Conservation (phyloP, 2,797 vertebrate genomes). For the Artibeus jamaicensis region DNA sequence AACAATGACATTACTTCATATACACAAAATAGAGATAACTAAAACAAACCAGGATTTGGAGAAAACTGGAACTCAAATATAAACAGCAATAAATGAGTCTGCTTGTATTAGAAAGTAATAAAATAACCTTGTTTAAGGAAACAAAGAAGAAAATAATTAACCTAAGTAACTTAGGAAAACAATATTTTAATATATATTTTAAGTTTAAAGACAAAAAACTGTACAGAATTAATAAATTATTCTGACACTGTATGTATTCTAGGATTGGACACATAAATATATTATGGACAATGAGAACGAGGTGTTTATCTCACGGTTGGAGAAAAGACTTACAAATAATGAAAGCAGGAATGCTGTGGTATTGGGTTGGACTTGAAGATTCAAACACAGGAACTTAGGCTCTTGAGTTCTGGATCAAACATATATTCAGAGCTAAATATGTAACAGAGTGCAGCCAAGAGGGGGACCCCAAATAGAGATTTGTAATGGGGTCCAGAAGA, state of each 20-base stretch:
- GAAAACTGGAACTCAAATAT: background rate
- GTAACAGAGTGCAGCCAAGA: no score
- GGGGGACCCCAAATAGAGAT: no score
- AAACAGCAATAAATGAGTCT: background rate
- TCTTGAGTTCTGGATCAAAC: background rate
- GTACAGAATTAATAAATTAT: background rate
- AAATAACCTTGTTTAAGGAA: background rate
- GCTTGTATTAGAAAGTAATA: background rate
- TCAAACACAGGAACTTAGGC: background rate
- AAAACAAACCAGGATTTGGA: background rate
- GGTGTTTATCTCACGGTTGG: background rate
- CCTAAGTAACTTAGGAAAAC: background rate
- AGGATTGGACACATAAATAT: background rate
- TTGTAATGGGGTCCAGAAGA: no score
- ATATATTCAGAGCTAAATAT: background rate
- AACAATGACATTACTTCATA: background rate
- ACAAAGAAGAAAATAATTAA: background rate
- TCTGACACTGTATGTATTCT: background rate
- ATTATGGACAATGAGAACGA: background rate
- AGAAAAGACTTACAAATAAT: background rate
- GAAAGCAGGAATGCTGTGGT: background rate
- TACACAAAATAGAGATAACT: background rate
- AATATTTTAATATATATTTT: background rate
- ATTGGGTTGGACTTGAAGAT: background rate
- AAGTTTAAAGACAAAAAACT: slow-evolving; percentile 13